Evolutionary conservation across 2,797 vertebrate genomes (phyloP), one percentile per base, ranked within the genome.

Genomic region (Catharus ustulatus): DNA sequence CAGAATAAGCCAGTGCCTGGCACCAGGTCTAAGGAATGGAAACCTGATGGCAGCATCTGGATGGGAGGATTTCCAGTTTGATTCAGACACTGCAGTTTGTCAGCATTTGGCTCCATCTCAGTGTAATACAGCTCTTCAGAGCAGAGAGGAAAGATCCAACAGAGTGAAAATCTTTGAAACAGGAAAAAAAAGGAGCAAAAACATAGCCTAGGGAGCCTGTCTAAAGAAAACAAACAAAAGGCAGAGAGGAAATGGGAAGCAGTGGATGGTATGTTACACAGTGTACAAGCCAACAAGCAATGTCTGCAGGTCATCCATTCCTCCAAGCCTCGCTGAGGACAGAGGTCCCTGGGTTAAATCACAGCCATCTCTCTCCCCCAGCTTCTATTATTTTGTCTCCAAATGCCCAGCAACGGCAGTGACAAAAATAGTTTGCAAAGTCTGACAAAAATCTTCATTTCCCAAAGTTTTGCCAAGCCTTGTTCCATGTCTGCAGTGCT

Each of bases 361-460:
- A 61, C 77, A 91, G 67, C 55, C 21, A 0, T 17, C 43, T 32
- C 42, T 90, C 45, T 59, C 55, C n/a, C 48, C 12, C 23, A 55
- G 43, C 59, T 67, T 77, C 81, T 90, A 24, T 68, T 91, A 63
- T 90, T 95, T 93, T 84, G 67, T 62, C 77, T 96, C 91, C 49
- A 84, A 86, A 94, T 74, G 80, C 87, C 74, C 83, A 82, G 71
- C 84, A 91, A 94, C 80, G 17, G 32, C 57, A 72, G 71, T 36
- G 85, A 84, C 94, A 90, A 94, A 96, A 94, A 91, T 90, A 94
- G 80, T 76, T 79, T 30, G 59, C 80, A 21, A 82, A 86, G 67
- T 30, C 93, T 84, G 80, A 90, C 85, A 69, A 82, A 94, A 93
- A 90, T 61, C 58, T 76, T 34, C 3, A 45, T 80, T 94, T 91